phyloP scores from a whole-genome alignment of 2,888 invertebrate genomes.

The Helicoverpa assulta region DNA sequence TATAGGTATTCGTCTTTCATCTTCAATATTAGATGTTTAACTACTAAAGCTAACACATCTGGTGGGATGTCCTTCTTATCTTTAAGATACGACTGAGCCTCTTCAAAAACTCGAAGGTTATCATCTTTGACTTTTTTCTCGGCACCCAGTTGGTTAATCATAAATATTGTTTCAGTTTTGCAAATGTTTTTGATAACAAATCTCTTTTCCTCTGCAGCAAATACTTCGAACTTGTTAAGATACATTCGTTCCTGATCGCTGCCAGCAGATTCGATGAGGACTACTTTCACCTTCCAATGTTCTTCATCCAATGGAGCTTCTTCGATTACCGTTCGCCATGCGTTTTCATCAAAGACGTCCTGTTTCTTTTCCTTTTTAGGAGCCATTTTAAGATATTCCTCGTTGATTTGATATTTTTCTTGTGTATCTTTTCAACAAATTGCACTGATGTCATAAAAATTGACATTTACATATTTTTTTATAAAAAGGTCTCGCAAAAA shows the following conservation, averaged over 20 bases:
- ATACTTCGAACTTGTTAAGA: slow-evolving; percentile 82
- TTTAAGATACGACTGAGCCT: slow-evolving; percentile 80
- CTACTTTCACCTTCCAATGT: slow-evolving; percentile 80
- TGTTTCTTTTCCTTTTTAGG: slow-evolving; percentile 74
- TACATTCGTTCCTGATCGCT: slow-evolving; percentile 84
- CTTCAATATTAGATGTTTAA: slow-evolving; percentile 84
- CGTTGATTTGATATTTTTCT: not conserved
- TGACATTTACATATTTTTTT: too few relatives aligned
- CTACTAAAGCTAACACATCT: slow-evolving; percentile 81
- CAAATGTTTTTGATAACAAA: slow-evolving; percentile 86
- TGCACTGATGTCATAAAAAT: not conserved
- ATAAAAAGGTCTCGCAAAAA: too few relatives aligned
- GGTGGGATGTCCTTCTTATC: slow-evolving; percentile 84
- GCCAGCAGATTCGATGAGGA: slow-evolving; percentile 82
- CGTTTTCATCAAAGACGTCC: slow-evolving; percentile 69
- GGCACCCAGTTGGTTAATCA: slow-evolving; percentile 85
- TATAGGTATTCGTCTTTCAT: slow-evolving; percentile 85
- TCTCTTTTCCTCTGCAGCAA: slow-evolving; percentile 81
- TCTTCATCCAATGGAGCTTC: slow-evolving; percentile 76
- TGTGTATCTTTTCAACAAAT: not conserved
- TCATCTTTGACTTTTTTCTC: slow-evolving; percentile 85
- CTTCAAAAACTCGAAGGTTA: slow-evolving; percentile 82
- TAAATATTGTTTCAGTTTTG: slow-evolving; percentile 86
- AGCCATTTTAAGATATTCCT: slow-evolving; percentile 66
- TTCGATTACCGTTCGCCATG: slow-evolving; percentile 79